Evolutionary conservation across 2,113 vertebrate species (phyloP).

Genomic region (Carassius carassius): DNA sequence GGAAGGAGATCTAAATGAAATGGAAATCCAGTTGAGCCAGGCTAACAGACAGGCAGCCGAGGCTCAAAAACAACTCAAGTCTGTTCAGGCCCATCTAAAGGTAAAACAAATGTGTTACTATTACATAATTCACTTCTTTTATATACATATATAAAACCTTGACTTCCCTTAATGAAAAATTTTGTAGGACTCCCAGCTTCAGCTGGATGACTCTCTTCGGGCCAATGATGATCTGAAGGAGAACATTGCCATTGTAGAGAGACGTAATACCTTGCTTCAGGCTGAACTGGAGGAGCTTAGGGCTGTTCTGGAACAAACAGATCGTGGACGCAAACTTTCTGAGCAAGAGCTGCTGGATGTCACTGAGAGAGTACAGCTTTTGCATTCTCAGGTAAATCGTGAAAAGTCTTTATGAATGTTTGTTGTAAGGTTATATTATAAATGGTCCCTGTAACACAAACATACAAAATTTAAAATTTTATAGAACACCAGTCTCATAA

Average conservation of each 20-base stretch:
- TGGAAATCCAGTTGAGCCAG: conserved; percentile 87
- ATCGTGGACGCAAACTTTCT: conserved; percentile 74
- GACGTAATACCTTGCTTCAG: conserved; percentile 74
- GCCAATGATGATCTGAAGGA: conserved; percentile 79
- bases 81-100: conserved; percentile 82
- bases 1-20: conserved; percentile 90
- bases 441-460: not conserved
- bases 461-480: not conserved
- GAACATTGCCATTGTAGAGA: conserved; percentile 77
- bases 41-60: conserved; percentile 76
- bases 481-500: conserved; percentile 79
- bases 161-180: not conserved
- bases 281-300: conserved; percentile 79
- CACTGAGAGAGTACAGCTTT: conserved; percentile 85
- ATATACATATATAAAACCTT: too few relatives aligned
- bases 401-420: not conserved
- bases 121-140: not conserved
- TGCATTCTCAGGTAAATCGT: conserved; percentile 82
- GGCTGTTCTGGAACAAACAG: conserved; percentile 72
- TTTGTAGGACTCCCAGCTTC: conserved; percentile 77
- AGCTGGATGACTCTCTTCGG: conserved; percentile 72
- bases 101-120: conserved; percentile 61
- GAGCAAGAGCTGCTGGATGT: conserved; percentile 83
- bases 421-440: not conserved
- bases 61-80: conserved; percentile 85